Evolutionary conservation across 2,113 vertebrate species (phyloP).

Genomic region (Cavia porcellus): DNA sequence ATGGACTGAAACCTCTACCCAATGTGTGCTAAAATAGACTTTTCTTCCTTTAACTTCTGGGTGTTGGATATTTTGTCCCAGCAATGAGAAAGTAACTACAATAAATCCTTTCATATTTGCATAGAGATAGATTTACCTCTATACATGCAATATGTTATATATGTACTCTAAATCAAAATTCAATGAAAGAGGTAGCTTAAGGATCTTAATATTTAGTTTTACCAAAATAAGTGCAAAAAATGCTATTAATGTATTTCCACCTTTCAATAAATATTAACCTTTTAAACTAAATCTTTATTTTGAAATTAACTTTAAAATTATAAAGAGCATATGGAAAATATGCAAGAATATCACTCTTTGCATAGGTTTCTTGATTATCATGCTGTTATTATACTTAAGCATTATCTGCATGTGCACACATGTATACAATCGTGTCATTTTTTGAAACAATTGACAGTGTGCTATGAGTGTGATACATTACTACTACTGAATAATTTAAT

Average conservation of each 20-base stretch:
- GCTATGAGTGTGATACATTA: background rate
- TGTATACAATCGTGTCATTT: background rate
- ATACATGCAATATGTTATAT: background rate
- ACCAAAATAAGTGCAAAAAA: background rate
- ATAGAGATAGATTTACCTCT: background rate
- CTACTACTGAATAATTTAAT: background rate
- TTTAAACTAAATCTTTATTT: background rate
- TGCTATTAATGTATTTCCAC: background rate
- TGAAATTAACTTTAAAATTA: constrained; percentile 4
- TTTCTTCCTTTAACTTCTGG: background rate
- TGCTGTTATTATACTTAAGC: background rate
- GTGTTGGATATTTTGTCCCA: background rate
- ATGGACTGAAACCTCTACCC: background rate
- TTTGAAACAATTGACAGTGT: background rate
- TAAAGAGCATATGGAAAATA: background rate
- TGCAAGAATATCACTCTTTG: background rate
- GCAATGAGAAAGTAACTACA: background rate
- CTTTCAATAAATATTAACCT: background rate
- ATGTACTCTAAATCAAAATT: background rate
- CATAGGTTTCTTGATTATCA: background rate
- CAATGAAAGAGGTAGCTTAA: background rate
- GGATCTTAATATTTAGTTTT: background rate
- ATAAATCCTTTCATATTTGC: background rate
- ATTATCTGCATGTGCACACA: background rate
- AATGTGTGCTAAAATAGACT: background rate